Percentiles rank a stretch among this genome's conserved stretches.
These are phyloP conservation scores for Drosophila pullipes DNA, from an alignment of 2,888 invertebrate genomes.

Conservation along the genomic window DNA sequence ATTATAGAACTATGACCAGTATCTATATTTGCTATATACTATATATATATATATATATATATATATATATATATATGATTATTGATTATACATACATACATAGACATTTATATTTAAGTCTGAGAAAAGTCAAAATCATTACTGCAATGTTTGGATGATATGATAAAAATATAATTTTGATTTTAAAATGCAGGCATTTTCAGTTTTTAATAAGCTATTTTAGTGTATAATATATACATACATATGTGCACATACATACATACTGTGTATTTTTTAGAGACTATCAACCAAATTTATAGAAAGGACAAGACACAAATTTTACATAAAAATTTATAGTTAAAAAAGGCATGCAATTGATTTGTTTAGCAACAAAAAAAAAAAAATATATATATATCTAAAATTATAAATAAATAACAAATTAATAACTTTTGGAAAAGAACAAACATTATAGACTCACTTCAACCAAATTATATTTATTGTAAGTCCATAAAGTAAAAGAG, in stretches of 20 bases:
- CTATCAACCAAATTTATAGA: conserved; percentile 52
- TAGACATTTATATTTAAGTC: conserved; percentile 35
- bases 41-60: neutral
- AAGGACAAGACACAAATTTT: conserved; percentile 45
- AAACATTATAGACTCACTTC: conserved; percentile 45
- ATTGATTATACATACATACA: conserved; percentile 9
- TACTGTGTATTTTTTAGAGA: conserved; percentile 54
- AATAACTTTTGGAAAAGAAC: conserved; percentile 18
- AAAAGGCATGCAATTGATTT: conserved; percentile 36
- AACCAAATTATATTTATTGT: conserved; percentile 45
- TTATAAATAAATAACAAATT: conserved; percentile 6
- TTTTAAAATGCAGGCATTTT: conserved; percentile 47
- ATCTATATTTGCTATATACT: conserved; percentile 13
- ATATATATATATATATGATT: conserved; percentile 16
- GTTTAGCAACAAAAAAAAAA: conserved; percentile 20
- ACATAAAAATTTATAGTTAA: conserved; percentile 56
- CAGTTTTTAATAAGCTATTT: conserved; percentile 34
- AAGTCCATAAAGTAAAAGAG: conserved; percentile 13
- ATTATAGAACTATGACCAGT: conserved; percentile 10
- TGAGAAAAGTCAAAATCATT: conserved; percentile 35
- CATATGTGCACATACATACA: conserved; percentile 26
- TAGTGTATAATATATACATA: conserved; percentile 31
- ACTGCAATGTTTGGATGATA: conserved; percentile 30
- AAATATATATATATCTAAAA: neutral
- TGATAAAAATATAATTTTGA: conserved; percentile 11